Percentiles rank a stretch among this genome's conserved stretches.
phyloP scores from a whole-genome alignment of 1,140 invertebrate species.

The Berghia stephanieae region DNA sequence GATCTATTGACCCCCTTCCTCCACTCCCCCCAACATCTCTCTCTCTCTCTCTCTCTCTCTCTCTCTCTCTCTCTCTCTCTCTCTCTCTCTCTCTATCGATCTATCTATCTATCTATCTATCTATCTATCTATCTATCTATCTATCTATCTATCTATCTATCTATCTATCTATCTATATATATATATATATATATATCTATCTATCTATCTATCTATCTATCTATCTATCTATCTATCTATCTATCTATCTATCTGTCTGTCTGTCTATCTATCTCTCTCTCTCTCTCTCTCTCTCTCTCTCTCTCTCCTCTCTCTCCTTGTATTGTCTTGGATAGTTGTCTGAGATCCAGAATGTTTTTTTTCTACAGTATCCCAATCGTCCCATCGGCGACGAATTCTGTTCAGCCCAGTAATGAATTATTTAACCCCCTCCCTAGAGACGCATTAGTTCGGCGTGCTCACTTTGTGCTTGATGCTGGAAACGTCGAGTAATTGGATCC shows the following conservation, averaged over 20 bases:
- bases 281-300: neutral
- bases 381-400: no score
- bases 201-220: slow-evolving; percentile 1
- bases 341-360: neutral
- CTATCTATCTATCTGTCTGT: slow-evolving; percentile 11
- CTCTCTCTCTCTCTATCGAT: neutral
- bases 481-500: no score
- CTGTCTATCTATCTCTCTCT: slow-evolving; percentile 7
- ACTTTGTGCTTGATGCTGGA: no score
- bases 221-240: slow-evolving; percentile 9
- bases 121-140: slow-evolving; percentile 8
- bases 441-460: neutral
- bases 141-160: slow-evolving; percentile 23
- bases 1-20: no score
- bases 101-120: neutral
- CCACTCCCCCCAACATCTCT: neutral
- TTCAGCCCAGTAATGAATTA: no score
- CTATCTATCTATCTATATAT: neutral
- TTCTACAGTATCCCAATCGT: neutral
- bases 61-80: slow-evolving; percentile 19
- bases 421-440: no score
- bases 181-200: neutral
- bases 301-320: neutral
- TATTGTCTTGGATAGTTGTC: no score
- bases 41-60: neutral